Base-by-base conservation (phyloP, 1,140 invertebrate genomes). In the Drosophila ambigua region DNA sequence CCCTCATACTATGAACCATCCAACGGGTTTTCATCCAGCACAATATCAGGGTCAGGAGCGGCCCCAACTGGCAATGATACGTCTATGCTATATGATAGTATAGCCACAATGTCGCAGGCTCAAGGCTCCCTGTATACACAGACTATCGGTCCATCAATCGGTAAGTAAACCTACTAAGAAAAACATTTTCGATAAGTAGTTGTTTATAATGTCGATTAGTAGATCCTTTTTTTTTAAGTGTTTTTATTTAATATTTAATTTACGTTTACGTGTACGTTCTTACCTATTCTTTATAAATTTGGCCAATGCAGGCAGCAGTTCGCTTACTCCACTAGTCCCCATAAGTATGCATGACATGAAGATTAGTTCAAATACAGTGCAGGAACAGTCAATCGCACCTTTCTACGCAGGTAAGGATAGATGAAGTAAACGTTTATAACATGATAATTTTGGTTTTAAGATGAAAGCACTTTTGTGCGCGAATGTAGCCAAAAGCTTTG, bases 291-390 rank as follows among this genome's bases (percentile, higher is more conserved):
- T 75, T 75, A 15, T 63, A 39, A 50, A 49, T 43, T 7, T 64
- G 24, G 49, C 41, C 23, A 24, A 48, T 53, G 66, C 92, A 93
- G 93, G 93, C 93, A 92, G 94, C 93, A 94, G 94, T 93, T 94
- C 95, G 73, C 93, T 96, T 92, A 95, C 95, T 76, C 95, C 95
- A 68, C 93, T 96, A 90, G 95, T 95, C 58, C 95, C 95, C 83
- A 94, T 96, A 92, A 95, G 94, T 92, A 95, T 96, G 95, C 95
- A 96, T 93, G 95, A 96, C 90, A 94, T 96, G 93, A 96, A 95
- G 93, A 93, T 95, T 77, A 94, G 93, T 69, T 44, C 80, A 78
- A 90, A 89, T 64, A 66, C 72, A 35, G 43, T 95, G 77, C 94
- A 95, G 79, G 94, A 94, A 83, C 92, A 94, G 82, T 93, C 94